phyloP scores from a whole-genome alignment of 2,888 invertebrate genomes.

The Drosophila helvetica region DNA sequence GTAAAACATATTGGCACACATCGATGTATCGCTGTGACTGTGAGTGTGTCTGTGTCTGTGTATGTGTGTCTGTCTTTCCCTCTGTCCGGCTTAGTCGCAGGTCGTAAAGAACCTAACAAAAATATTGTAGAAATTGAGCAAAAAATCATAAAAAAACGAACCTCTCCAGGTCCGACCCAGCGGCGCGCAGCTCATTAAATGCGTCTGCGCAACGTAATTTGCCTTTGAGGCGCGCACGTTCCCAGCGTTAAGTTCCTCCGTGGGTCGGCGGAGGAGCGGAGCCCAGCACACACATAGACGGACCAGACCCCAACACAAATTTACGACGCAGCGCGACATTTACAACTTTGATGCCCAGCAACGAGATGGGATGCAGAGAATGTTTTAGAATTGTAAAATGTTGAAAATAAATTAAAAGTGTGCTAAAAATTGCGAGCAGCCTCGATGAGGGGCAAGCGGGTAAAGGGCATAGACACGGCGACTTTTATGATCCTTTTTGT shows the following conservation, averaged over 20 bases:
- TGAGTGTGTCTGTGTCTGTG: background rate
- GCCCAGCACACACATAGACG: background rate
- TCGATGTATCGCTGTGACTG: constrained; percentile 1
- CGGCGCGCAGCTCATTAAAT: constrained; percentile 68
- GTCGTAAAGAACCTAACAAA: constrained; percentile 49
- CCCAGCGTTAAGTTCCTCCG: constrained; percentile 43
- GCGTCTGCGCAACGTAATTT: constrained; percentile 79
- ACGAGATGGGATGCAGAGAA: constrained; percentile 49
- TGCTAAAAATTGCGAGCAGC: constrained; percentile 58
- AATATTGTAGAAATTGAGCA: constrained; percentile 46
- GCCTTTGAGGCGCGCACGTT: constrained; percentile 70
- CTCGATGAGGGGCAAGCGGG: constrained; percentile 10
- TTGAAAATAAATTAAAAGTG: constrained; percentile 74
- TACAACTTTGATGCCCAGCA: constrained; percentile 76
- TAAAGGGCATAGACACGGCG: constrained; percentile 33
- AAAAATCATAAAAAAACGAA: constrained; percentile 34
- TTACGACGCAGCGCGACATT: constrained; percentile 81
- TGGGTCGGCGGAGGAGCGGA: constrained; percentile 10
- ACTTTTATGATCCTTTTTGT: constrained; percentile 49
- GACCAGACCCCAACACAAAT: constrained; percentile 36
- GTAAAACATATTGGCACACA: background rate
- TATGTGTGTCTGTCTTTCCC: background rate
- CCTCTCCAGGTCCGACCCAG: constrained; percentile 33
- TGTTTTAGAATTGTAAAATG: constrained; percentile 72
- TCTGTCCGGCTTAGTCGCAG: constrained; percentile 28